Conservation (phyloP, 2,888 invertebrate genomes). For the Brachypalpus laphriformis region DNA sequence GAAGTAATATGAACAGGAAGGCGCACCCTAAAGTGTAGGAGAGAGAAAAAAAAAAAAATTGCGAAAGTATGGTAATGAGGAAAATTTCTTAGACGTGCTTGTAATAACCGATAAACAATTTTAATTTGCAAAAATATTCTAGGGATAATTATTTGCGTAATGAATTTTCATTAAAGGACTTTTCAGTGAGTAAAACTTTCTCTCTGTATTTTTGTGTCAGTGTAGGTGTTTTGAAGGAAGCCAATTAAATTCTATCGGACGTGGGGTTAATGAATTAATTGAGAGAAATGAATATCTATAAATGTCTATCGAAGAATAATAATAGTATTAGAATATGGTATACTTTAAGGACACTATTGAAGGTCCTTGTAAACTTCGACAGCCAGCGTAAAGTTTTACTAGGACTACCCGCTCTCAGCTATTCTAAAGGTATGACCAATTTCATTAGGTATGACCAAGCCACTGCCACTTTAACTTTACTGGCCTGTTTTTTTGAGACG, state of each 20-base stretch:
- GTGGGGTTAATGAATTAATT: background rate
- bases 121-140: constrained; percentile 47
- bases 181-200: background rate
- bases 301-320: background rate
- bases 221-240: background rate
- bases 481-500: no score
- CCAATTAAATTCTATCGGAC: background rate
- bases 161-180: constrained; percentile 43
- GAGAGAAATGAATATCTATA: background rate
- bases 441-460: no score
- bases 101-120: constrained; percentile 60
- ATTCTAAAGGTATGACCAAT: no score
- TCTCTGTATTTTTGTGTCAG: background rate
- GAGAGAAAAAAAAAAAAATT: background rate
- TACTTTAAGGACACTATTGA: no score
- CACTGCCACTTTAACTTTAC: no score
- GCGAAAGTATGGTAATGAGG: constrained; percentile 30
- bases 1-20: constrained; percentile 52
- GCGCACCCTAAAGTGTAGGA: background rate
- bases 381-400: no score
- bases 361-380: no score
- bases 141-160: constrained; percentile 38
- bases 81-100: constrained; percentile 23
- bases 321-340: no score
- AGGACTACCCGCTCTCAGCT: no score